Conservation (phyloP, 2,888 invertebrate species). For the Lithophane socia region DNA sequence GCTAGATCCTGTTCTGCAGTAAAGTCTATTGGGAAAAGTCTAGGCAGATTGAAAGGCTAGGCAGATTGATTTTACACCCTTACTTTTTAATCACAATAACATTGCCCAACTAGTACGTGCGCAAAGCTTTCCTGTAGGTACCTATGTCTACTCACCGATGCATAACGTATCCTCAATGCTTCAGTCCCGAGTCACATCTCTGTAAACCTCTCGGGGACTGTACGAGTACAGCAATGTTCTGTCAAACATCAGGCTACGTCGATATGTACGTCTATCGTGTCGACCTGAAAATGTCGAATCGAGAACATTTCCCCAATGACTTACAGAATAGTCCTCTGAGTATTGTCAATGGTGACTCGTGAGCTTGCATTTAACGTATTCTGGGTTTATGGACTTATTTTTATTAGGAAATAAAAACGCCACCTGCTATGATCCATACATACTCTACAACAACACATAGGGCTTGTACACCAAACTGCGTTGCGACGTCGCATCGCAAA, state of each 20-base stretch:
- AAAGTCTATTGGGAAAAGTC: no score
- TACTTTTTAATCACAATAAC: no score
- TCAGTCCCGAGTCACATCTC: constrained; percentile 19
- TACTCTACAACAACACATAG: not conserved
- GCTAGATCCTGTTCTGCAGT: no score
- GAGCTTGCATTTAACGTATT: not conserved
- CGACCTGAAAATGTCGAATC: constrained; percentile 49
- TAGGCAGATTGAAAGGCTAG: not conserved
- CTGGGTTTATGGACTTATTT: not conserved
- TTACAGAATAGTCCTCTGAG: constrained; percentile 33
- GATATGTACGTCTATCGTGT: constrained; percentile 34
- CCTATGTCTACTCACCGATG: not conserved
- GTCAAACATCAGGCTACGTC: constrained; percentile 19
- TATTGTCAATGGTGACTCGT: not conserved
- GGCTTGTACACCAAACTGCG: no score
- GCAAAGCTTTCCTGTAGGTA: no score
- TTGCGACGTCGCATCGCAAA: no score
- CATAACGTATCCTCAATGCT: constrained; percentile 2
- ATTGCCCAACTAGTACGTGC: no score
- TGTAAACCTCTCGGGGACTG: constrained; percentile 16
- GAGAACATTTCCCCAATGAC: constrained; percentile 33
- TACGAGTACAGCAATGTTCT: constrained; percentile 20
- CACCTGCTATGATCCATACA: no score
- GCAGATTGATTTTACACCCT: not conserved
- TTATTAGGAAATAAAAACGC: no score